Conservation (phyloP, 2,797 vertebrate species). For the Naso thynnoides region DNA sequence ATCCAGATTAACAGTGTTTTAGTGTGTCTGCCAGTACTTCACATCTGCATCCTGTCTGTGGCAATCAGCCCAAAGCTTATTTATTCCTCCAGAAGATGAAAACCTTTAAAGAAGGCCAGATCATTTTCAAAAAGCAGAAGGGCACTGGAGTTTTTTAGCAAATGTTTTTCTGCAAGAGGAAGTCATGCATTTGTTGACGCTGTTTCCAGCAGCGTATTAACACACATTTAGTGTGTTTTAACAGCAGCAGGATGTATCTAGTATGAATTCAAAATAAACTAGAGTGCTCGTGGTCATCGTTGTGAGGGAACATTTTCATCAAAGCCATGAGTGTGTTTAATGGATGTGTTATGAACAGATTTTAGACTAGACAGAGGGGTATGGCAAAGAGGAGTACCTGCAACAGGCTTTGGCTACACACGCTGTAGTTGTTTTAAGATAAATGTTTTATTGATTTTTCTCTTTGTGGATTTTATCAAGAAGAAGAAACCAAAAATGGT, state of each 20-base stretch:
- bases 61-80: background rate
- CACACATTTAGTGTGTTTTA: background rate
- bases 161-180: background rate
- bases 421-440: background rate
- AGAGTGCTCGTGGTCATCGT: background rate
- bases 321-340: background rate
- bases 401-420: background rate
- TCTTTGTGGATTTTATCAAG: too few species aligned
- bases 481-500: too few species aligned
- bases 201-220: background rate
- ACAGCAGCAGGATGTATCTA: background rate
- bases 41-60: background rate
- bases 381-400: background rate
- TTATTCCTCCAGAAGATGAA: background rate
- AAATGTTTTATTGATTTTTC: background rate
- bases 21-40: background rate
- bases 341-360: background rate
- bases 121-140: background rate
- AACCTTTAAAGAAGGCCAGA: background rate
- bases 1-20: slow-evolving; percentile 6
- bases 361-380: background rate
- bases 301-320: background rate
- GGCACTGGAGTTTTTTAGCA: background rate
- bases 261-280: background rate
- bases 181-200: background rate